Conservation (phyloP, 2,888 invertebrate species). For the Ennomos erosarius region DNA sequence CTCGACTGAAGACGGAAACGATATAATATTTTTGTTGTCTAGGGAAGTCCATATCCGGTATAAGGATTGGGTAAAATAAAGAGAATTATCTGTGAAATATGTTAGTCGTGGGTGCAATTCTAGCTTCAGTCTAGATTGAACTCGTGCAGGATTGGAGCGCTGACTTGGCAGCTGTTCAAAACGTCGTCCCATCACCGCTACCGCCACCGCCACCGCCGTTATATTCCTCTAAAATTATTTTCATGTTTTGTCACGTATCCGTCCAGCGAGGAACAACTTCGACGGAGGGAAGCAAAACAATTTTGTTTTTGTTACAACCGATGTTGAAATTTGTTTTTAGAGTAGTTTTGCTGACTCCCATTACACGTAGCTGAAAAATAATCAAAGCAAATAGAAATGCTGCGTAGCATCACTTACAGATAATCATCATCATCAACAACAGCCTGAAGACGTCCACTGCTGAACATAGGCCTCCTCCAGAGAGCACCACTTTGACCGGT, state of each 20-base stretch:
- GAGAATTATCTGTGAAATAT: not conserved
- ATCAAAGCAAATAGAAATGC: too few relatives aligned
- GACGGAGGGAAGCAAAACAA: constrained; percentile 18
- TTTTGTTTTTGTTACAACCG: constrained; percentile 20
- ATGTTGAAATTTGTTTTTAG: constrained; percentile 6
- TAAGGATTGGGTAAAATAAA: too few relatives aligned
- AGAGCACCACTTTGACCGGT: too few relatives aligned
- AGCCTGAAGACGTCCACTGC: too few relatives aligned
- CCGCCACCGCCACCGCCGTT: not conserved
- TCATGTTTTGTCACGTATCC: constrained; percentile 40
- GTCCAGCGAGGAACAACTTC: constrained; percentile 3
- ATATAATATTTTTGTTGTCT: too few relatives aligned
- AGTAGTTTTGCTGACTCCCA: not conserved
- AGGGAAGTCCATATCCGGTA: too few relatives aligned
- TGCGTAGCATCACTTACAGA: too few relatives aligned
- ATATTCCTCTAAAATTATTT: constrained; percentile 39
- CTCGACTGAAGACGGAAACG: too few relatives aligned
- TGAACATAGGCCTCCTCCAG: too few relatives aligned
- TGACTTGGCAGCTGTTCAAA: constrained; percentile 24
- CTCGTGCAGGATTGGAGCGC: constrained; percentile 8
- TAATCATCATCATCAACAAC: too few relatives aligned
- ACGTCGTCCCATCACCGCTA: constrained; percentile 10
- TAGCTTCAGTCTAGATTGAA: constrained; percentile 22
- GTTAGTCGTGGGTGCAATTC: constrained; percentile 14
- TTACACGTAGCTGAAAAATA: too few relatives aligned